Base-by-base conservation (phyloP, 2,888 invertebrate species). In the Chrysopilus asiliformis region DNA sequence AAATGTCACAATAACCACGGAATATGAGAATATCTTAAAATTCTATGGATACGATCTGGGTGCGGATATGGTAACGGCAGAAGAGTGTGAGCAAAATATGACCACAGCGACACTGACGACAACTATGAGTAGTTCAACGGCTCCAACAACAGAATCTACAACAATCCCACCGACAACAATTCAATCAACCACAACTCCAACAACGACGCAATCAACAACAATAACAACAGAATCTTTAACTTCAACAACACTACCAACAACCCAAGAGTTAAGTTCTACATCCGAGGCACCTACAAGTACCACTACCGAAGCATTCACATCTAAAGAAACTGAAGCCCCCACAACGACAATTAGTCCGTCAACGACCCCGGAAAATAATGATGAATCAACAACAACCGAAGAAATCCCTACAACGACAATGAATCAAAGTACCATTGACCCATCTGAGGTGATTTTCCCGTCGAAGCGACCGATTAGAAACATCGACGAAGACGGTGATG, bases 21-120 rank as follows among this genome's bases (percentile, higher is more conserved):
- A 75, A 43, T 86, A 82, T 53, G 77, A 79, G 57, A 72, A 74
- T 24, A 68, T 82, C 32, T 56, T 87, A 22, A 68, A 72, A 45
- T 85, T 84, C 57, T 86, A 86, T 50, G 86, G 86, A 2, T 87
- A 82, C 49, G 82, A 85, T 58, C 67, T 83, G 38, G 72, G 74
- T 22, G 45, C 52, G 12, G 58, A 60, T 36, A 58, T 57, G 58
- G 39, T 49, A 4, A 53, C 58, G 3, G 45, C 55, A 0, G 38
- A 38, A 15, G 43, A 49, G 19, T 48, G 49, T 41, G 49, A 53
- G 10, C 40, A 52, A 27, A 53, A 49, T 27, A 52, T 41, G 33
- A 47, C 49, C 37, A 50, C 52, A 30, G 41, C 58, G 28, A 37
- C 49, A 16, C 43, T 54, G 19, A 52, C 56, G 22, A 43, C 53